phyloP scores from a whole-genome alignment of 2,113 vertebrate species.

The Herpetotheres cachinnans region DNA sequence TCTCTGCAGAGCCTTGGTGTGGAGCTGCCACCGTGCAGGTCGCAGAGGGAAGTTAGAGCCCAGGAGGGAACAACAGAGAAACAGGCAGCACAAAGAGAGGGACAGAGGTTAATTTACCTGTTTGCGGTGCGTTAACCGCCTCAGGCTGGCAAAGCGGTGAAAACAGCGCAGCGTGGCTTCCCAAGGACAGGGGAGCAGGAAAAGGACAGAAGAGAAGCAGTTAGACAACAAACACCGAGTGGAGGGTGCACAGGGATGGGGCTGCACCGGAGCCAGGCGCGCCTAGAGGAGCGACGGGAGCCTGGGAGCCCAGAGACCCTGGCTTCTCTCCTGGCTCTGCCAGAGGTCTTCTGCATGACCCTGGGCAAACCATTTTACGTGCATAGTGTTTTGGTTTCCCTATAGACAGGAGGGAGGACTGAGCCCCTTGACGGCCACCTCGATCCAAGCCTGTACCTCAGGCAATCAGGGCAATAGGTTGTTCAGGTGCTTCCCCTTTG shows the following conservation, averaged over 20 bases:
- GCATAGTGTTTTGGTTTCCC: background rate
- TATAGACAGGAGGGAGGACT: background rate
- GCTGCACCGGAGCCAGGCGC: background rate
- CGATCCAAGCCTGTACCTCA: accelerated
- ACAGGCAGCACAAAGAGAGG: background rate
- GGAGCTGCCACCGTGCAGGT: background rate
- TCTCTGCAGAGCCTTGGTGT: background rate
- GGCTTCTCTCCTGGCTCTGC: background rate
- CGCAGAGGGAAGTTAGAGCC: background rate
- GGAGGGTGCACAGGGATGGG: background rate
- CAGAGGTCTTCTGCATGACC: background rate
- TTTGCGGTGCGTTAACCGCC: conserved; percentile 45
- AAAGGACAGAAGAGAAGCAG: conserved; percentile 69
- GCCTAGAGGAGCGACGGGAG: background rate
- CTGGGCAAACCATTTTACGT: background rate
- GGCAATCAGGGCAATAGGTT: background rate
- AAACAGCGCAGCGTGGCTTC: conserved; percentile 51
- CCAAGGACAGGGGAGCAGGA: conserved; percentile 66
- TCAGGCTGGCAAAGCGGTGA: conserved; percentile 39
- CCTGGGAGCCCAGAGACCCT: background rate
- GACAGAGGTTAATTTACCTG: conserved; percentile 57
- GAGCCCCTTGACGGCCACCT: background rate
- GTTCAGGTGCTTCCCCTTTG: background rate
- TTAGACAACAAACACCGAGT: conserved; percentile 52
- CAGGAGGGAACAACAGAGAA: background rate